Evolutionary conservation across 2,113 vertebrate genomes (phyloP).

Genomic region (Corvus hawaiiensis): DNA sequence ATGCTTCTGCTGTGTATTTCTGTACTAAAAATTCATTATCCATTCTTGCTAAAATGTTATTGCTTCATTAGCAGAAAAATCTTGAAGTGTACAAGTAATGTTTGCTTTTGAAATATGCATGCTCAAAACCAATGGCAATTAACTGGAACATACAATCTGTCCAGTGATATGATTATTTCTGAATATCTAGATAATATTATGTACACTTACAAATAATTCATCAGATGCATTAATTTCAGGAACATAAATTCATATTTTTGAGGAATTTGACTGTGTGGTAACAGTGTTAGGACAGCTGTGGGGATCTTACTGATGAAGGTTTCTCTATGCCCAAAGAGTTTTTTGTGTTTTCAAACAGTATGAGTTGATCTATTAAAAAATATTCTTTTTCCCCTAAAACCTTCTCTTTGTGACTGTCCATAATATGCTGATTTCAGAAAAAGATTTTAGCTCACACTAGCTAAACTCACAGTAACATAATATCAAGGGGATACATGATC

Average conservation of each 20-base stretch:
- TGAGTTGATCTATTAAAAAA: background rate
- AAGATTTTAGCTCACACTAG: accelerated
- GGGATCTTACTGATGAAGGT: background rate
- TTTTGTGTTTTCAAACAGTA: background rate
- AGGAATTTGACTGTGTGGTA: background rate
- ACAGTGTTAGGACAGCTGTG: background rate
- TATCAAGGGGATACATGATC: background rate
- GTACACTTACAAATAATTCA: conserved; percentile 10
- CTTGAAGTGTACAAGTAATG: background rate
- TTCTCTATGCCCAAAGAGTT: background rate
- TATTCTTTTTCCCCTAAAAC: background rate
- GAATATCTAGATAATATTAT: conserved; percentile 3
- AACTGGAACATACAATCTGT: conserved; percentile 15
- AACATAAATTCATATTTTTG: background rate
- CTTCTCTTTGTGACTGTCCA: background rate
- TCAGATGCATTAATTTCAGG: background rate
- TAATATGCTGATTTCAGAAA: background rate
- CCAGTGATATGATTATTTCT: background rate
- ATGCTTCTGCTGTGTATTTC: background rate
- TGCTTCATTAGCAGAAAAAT: conserved; percentile 26
- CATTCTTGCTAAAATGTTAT: background rate
- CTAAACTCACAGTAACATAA: background rate
- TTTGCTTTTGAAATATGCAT: conserved; percentile 16
- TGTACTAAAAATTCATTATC: conserved; percentile 1
- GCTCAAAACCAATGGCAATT: conserved; percentile 25